A percentile compares a stretch with the other conserved stretches of the same genome.
These are phyloP conservation scores for Bembecia ichneumoniformis DNA, from an alignment of 2,888 invertebrate species.

Conservation along the genomic window DNA sequence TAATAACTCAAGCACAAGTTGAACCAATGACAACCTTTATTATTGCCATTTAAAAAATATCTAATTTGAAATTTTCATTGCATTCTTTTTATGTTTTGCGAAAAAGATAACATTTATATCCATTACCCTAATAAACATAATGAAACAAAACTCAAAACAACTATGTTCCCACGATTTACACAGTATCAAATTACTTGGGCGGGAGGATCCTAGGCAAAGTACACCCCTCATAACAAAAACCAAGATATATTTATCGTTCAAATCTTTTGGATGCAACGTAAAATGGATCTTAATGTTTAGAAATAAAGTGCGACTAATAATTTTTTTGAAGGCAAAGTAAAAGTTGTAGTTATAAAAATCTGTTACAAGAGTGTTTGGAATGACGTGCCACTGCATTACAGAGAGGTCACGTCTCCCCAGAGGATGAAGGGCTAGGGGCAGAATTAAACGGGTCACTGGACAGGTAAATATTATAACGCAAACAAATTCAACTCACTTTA, in stretches of 20 bases:
- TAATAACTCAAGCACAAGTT: too few relatives aligned
- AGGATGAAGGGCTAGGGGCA: slow-evolving; percentile 21
- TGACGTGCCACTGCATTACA: slow-evolving; percentile 50
- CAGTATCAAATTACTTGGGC: slow-evolving; percentile 55
- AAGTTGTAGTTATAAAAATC: slow-evolving; percentile 45
- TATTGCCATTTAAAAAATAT: too few relatives aligned
- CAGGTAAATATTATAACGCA: slow-evolving; percentile 66
- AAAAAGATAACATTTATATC: too few relatives aligned
- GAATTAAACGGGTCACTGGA: slow-evolving; percentile 63
- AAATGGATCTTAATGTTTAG: neutral
- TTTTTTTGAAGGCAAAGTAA: slow-evolving; percentile 6
- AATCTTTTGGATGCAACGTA: neutral
- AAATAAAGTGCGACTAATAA: slow-evolving; percentile 8
- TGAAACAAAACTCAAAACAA: neutral
- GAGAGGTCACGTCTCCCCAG: slow-evolving; percentile 38
- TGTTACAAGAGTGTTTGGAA: slow-evolving; percentile 53
- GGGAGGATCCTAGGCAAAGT: slow-evolving; percentile 26
- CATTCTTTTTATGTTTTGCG: too few relatives aligned
- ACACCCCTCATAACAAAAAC: slow-evolving; percentile 35
- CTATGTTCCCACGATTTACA: slow-evolving; percentile 52
- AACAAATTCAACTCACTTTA: slow-evolving; percentile 64
- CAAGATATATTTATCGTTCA: slow-evolving; percentile 6
- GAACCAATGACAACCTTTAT: too few relatives aligned
- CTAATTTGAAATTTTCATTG: too few relatives aligned
- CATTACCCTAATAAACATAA: neutral